Conservation (phyloP, 2,113 vertebrate genomes). For the Prunella fulvescens region DNA sequence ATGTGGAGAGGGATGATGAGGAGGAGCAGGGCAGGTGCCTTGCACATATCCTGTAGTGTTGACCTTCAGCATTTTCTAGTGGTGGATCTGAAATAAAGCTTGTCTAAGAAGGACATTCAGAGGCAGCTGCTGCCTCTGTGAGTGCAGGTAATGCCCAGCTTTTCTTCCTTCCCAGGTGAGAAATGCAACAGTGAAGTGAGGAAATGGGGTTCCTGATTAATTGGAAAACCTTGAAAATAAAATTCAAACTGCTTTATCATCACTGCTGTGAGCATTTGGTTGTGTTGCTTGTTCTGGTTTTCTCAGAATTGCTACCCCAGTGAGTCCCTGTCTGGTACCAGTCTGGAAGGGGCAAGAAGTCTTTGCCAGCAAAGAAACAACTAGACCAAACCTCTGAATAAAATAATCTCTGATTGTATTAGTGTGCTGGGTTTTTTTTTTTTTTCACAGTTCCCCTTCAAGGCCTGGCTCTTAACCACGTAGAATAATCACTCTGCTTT, state of each 20-base stretch:
- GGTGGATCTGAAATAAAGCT: neutral
- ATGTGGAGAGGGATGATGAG: neutral
- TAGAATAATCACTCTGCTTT: neutral
- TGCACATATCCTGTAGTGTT: rapidly evolving
- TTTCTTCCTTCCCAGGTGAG: neutral
- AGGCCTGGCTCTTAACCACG: neutral
- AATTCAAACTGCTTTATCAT: neutral
- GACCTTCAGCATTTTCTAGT: neutral
- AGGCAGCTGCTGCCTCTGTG: neutral
- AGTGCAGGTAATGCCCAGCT: neutral
- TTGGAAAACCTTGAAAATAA: neutral
- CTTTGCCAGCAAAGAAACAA: neutral
- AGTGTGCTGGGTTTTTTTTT: neutral
- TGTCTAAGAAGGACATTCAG: neutral
- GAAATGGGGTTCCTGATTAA: neutral
- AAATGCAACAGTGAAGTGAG: neutral
- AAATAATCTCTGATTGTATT: neutral
- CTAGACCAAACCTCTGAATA: neutral
- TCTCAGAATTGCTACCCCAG: neutral
- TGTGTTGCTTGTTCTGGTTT: neutral
- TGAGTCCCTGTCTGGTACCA: neutral
- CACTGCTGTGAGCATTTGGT: rapidly evolving
- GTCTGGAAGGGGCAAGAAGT: neutral
- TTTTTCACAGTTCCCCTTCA: neutral
- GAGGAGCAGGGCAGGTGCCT: neutral